These are phyloP conservation scores for Drosophila mulleri DNA, from an alignment of 2,888 invertebrate genomes.

Conservation along the genomic window DNA sequence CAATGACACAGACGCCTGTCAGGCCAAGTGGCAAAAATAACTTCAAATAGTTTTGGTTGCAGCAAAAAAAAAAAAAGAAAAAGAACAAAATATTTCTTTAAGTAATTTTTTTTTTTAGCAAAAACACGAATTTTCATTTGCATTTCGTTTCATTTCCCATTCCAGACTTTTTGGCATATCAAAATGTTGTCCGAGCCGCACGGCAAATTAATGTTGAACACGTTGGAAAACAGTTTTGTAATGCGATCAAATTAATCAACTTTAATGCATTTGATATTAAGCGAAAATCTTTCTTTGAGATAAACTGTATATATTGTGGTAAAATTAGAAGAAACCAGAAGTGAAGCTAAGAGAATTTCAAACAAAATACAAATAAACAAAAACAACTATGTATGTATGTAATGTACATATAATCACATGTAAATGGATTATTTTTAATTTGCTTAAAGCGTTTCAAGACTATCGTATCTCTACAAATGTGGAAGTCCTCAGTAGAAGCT, in stretches of 20 bases:
- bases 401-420: too few species aligned
- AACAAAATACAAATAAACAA: neutral
- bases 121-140: conserved; percentile 63
- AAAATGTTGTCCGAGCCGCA: conserved; percentile 46
- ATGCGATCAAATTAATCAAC: conserved; percentile 70
- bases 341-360: neutral
- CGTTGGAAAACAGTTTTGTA: conserved; percentile 69
- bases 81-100: too few species aligned
- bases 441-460: too few species aligned
- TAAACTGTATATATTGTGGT: neutral
- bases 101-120: conserved; percentile 2
- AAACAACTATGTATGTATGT: too few species aligned
- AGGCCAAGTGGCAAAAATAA: conserved; percentile 80
- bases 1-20: conserved; percentile 81
- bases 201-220: conserved; percentile 76
- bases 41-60: conserved; percentile 73
- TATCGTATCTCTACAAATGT: too few species aligned
- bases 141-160: conserved; percentile 51
- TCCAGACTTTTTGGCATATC: conserved; percentile 48
- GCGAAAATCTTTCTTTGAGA: conserved; percentile 9
- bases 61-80: neutral
- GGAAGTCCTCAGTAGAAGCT: too few species aligned
- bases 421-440: too few species aligned
- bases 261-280: conserved; percentile 45
- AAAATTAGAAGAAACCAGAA: neutral